These are phyloP conservation scores for Oncorhynchus gorbuscha DNA, from an alignment of 2,113 vertebrate genomes.

Conservation along the genomic window DNA sequence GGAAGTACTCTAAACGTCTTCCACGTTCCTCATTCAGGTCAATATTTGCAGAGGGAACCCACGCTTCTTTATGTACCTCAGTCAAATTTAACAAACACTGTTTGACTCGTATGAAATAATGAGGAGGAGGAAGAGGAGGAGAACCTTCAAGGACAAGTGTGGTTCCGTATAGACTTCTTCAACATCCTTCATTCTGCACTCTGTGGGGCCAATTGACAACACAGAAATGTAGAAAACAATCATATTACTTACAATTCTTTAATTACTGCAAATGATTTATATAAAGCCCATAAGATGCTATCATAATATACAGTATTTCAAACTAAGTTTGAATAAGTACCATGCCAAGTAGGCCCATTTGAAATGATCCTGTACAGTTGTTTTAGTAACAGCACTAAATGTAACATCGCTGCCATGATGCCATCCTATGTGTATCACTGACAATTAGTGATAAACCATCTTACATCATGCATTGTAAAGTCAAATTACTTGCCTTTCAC, in stretches of 20 bases:
- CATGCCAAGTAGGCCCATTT: too few species aligned
- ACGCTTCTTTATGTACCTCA: conserved; percentile 54
- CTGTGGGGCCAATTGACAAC: conserved; percentile 46
- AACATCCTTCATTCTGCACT: conserved; percentile 49
- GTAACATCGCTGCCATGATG: too few species aligned
- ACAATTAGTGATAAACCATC: background rate
- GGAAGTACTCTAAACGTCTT: conserved; percentile 41
- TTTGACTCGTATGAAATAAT: conserved; percentile 58
- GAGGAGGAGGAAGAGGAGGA: conserved; percentile 48
- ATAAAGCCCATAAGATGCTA: background rate
- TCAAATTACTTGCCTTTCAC: background rate
- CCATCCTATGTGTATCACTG: too few species aligned
- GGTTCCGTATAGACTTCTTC: conserved; percentile 27
- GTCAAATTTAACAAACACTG: conserved; percentile 65
- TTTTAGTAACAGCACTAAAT: too few species aligned
- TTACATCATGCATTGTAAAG: background rate
- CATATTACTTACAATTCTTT: background rate
- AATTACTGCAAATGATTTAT: background rate
- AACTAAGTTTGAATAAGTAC: too few species aligned
- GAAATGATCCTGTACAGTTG: too few species aligned
- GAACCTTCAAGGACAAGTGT: conserved; percentile 62
- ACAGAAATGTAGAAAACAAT: conserved; percentile 41
- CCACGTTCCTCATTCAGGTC: conserved; percentile 51
- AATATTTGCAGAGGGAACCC: conserved; percentile 65
- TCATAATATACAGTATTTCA: too few species aligned